Percentiles rank a stretch among this genome's conserved stretches.
Conservation (phyloP, 2,888 invertebrate species). For the Cylindroiulus punctatus region DNA sequence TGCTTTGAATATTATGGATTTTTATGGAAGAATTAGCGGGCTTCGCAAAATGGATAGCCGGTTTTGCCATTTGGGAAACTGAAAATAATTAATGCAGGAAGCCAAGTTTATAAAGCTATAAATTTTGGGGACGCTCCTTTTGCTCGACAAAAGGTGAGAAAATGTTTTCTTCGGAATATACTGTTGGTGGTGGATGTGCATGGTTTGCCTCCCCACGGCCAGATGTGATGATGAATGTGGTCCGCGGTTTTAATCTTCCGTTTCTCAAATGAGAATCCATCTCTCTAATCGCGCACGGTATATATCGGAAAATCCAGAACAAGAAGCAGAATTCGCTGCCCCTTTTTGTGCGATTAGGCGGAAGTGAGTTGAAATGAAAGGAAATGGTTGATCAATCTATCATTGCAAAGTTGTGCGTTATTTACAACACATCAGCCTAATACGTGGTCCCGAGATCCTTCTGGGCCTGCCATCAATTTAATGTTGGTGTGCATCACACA, state of each 20-base stretch:
- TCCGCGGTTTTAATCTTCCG: conserved; percentile 6
- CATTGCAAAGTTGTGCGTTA: background rate
- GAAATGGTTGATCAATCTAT: conserved; percentile 18
- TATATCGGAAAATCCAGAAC: conserved; percentile 9
- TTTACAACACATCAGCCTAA: background rate
- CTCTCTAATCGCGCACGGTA: background rate
- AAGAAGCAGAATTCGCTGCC: background rate
- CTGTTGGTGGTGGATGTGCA: background rate
- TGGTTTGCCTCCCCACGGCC: background rate
- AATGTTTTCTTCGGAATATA: background rate
- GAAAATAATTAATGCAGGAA: conserved; percentile 12
- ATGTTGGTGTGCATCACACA: background rate
- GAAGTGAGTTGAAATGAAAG: conserved; percentile 18
- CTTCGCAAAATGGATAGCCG: background rate
- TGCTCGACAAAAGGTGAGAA: background rate
- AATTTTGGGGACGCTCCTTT: background rate
- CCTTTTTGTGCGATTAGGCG: conserved; percentile 18
- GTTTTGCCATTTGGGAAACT: background rate
- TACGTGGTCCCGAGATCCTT: background rate
- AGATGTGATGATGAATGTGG: background rate
- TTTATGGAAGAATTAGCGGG: background rate
- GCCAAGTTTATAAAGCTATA: background rate
- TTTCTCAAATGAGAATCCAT: conserved; percentile 1
- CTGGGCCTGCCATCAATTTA: background rate
- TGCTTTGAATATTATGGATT: conserved; percentile 9